Percentiles rank a stretch among this genome's conserved stretches.
These are phyloP conservation scores for Lasiurus borealis DNA, from an alignment of 2,113 vertebrate genomes.

Conservation along the genomic window DNA sequence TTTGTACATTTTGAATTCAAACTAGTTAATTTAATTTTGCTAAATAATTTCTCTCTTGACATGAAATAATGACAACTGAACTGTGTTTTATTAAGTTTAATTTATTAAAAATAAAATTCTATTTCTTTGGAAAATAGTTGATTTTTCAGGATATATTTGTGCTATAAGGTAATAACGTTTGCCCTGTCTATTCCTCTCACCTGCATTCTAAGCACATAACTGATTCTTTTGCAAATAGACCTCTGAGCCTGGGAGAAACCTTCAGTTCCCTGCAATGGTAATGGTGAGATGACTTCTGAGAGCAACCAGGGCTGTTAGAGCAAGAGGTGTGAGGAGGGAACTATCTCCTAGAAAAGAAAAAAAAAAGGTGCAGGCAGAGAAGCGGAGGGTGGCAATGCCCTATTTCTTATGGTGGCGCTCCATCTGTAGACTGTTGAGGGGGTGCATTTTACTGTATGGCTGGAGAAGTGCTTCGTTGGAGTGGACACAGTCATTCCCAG, in stretches of 20 bases:
- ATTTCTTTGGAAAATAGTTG: constrained; percentile 17
- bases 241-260: background rate
- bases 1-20: constrained; percentile 44
- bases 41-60: background rate
- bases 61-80: background rate
- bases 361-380: background rate
- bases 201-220: background rate
- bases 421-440: background rate
- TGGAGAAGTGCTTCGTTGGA: background rate
- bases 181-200: background rate
- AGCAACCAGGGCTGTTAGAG: background rate
- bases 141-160: background rate
- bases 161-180: background rate
- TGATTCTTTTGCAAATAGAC: background rate
- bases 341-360: background rate
- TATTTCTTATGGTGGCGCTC: background rate
- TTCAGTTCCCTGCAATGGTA: background rate
- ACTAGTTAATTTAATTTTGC: constrained; percentile 4
- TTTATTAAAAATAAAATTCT: background rate
- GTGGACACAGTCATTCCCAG: background rate
- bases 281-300: background rate
- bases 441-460: background rate
- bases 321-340: background rate
- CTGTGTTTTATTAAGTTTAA: background rate
- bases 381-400: fast-evolving